Evolutionary conservation across 2,888 invertebrate genomes (phyloP).

Genomic region (Alsophila aescularia): DNA sequence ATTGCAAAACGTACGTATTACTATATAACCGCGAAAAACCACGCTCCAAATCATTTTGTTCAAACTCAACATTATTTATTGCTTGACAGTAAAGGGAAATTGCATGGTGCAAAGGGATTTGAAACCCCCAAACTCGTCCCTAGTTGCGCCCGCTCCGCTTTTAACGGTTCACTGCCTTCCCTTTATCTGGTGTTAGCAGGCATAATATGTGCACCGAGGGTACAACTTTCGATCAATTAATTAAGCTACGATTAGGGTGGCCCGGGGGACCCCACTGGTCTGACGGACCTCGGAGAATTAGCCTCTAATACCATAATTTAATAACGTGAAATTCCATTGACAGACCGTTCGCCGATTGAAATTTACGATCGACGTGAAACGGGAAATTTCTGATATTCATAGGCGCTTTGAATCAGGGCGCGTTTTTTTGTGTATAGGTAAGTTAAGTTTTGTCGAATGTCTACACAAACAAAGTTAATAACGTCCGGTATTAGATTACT

Average conservation of each 20-base stretch:
- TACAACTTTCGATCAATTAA: conserved; percentile 83
- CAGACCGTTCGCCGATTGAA: conserved; percentile 5
- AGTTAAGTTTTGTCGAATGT: neutral
- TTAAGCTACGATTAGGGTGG: conserved; percentile 75
- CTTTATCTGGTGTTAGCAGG: conserved; percentile 79
- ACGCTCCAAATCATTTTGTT: too few relatives aligned
- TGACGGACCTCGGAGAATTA: conserved; percentile 50
- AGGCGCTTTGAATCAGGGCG: conserved; percentile 21
- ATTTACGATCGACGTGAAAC: conserved; percentile 1
- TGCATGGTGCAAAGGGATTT: too few relatives aligned
- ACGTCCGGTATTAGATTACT: too few relatives aligned
- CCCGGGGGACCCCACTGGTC: conserved; percentile 57
- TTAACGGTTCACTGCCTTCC: conserved; percentile 75
- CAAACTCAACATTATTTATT: too few relatives aligned
- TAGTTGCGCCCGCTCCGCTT: conserved; percentile 51
- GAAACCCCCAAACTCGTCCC: neutral
- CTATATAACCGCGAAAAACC: too few relatives aligned
- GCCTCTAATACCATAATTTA: conserved; percentile 63
- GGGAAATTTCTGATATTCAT: conserved; percentile 4
- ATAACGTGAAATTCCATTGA: conserved; percentile 27
- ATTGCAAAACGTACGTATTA: too few relatives aligned
- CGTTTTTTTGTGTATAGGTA: neutral
- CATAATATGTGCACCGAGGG: conserved; percentile 78
- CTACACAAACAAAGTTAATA: too few relatives aligned
- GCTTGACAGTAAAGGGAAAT: too few relatives aligned